Conservation (phyloP, 2,888 invertebrate species). For the Ommatoiulus sabulosus region DNA sequence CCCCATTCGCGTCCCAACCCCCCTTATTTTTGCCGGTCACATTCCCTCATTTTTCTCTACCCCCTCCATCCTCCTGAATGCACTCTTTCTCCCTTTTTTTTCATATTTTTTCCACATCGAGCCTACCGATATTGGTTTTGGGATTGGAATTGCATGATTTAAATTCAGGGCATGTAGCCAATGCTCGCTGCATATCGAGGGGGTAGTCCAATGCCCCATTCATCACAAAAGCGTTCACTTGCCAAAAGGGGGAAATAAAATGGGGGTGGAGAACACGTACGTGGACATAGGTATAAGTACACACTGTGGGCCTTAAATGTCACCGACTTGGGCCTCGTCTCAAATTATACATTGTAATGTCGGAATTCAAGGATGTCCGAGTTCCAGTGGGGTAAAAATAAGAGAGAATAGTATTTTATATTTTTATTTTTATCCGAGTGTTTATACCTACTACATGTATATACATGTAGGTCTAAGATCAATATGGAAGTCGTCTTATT, state of each 20-base stretch:
- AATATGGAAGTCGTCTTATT: neutral
- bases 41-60: conserved; percentile 45
- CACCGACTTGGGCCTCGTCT: conserved; percentile 40
- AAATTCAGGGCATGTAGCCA: conserved; percentile 58
- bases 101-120: conserved; percentile 49
- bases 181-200: conserved; percentile 55
- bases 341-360: conserved; percentile 34
- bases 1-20: conserved; percentile 2
- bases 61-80: conserved; percentile 47
- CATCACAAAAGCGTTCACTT: conserved; percentile 55
- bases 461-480: conserved; percentile 1
- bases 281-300: conserved; percentile 50
- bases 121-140: conserved; percentile 57
- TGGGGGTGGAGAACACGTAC: conserved; percentile 45
- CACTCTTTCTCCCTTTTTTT: conserved; percentile 45
- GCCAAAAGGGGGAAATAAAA: conserved; percentile 54
- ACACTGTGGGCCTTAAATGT: conserved; percentile 51
- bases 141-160: conserved; percentile 59
- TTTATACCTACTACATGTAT: neutral
- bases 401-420: neutral
- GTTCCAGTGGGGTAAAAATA: neutral
- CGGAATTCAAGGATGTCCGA: conserved; percentile 28
- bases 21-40: conserved; percentile 44
- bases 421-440: neutral
- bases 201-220: conserved; percentile 55